These are phyloP conservation scores for Atrichornis clamosus DNA, from an alignment of 2,113 vertebrate species.

Conservation along the genomic window DNA sequence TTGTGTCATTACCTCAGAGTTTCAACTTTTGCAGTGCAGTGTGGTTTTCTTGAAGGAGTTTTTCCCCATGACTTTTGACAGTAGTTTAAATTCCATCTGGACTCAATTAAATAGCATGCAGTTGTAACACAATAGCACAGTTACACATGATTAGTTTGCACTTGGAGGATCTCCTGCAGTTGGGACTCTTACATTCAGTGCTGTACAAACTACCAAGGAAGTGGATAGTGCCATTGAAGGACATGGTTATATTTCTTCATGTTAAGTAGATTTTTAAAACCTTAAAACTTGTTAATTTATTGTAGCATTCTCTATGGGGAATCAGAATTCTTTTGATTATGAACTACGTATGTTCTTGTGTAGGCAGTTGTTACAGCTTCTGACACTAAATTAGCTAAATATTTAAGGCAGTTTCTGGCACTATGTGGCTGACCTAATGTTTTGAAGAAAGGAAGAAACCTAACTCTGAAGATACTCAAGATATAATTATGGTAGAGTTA, in stretches of 20 bases:
- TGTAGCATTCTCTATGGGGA: neutral
- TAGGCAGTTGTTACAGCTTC: neutral
- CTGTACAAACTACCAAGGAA: neutral
- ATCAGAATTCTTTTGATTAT: neutral
- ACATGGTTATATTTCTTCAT: neutral
- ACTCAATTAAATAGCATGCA: neutral
- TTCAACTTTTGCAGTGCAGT: neutral
- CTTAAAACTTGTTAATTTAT: neutral
- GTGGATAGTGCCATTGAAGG: neutral
- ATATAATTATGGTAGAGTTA: neutral
- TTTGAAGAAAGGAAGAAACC: neutral
- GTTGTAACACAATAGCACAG: neutral
- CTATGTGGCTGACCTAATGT: neutral
- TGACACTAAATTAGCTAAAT: neutral
- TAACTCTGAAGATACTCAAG: neutral
- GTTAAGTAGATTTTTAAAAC: neutral
- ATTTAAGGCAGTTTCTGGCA: neutral
- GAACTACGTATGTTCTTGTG: neutral
- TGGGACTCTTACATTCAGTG: neutral
- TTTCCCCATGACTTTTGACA: neutral
- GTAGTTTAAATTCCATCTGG: slow-evolving; percentile 8
- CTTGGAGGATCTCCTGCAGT: neutral
- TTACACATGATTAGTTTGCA: neutral
- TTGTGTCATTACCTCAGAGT: neutral
- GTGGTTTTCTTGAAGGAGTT: neutral